These are phyloP conservation scores for Criorhina ranunculi DNA, from an alignment of 2,888 invertebrate species.

Conservation along the genomic window DNA sequence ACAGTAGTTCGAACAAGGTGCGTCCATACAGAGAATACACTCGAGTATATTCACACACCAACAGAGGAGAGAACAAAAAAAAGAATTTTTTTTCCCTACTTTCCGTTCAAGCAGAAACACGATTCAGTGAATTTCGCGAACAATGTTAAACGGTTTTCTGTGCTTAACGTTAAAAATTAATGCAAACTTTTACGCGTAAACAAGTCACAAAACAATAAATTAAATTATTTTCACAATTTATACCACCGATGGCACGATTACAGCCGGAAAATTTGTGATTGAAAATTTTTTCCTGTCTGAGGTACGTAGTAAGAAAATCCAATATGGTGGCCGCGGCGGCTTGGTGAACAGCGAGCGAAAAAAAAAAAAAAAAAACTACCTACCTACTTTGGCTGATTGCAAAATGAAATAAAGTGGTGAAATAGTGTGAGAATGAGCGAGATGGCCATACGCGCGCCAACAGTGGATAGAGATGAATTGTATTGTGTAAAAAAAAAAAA, in stretches of 20 bases:
- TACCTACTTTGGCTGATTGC: conserved; percentile 45
- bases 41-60: conserved; percentile 70
- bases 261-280: conserved; percentile 88
- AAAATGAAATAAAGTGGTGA: conserved; percentile 52
- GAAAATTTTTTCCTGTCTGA: conserved; percentile 86
- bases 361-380: conserved; percentile 36
- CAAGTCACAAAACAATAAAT: conserved; percentile 65
- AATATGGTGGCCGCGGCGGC: conserved; percentile 85
- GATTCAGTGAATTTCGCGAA: conserved; percentile 69
- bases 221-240: conserved; percentile 80
- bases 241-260: conserved; percentile 86
- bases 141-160: conserved; percentile 74
- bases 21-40: conserved; percentile 70
- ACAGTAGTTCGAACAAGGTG: conserved; percentile 59
- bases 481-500: conserved; percentile 41
- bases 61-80: conserved; percentile 59
- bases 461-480: conserved; percentile 61
- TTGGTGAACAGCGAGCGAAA: conserved; percentile 80
- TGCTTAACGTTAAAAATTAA: conserved; percentile 62
- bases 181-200: conserved; percentile 74
- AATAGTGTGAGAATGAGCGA: conserved; percentile 57
- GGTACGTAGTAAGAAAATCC: conserved; percentile 85
- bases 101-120: conserved; percentile 62
- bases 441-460: conserved; percentile 10
- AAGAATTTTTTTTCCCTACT: conserved; percentile 42